Evolutionary conservation across 2,888 invertebrate genomes (phyloP).

Genomic region (Parnassius orleans): DNA sequence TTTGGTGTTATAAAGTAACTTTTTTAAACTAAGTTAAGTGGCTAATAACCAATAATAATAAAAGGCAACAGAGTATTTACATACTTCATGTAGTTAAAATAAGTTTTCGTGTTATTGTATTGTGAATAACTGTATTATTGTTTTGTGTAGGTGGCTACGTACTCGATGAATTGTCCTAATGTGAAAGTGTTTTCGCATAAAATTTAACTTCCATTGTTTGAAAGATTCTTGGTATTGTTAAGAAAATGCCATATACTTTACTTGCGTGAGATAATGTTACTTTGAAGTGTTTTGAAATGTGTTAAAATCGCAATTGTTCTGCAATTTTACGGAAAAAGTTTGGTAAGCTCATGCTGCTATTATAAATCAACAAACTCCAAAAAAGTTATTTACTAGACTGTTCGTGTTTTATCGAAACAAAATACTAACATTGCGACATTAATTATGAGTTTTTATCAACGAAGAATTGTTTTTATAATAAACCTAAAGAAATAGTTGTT

Average conservation of each 20-base stretch:
- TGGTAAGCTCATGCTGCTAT: constrained; percentile 28
- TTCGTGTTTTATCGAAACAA: too few species aligned
- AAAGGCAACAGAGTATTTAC: constrained; percentile 28
- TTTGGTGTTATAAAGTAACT: constrained; percentile 35
- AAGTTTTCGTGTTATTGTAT: constrained; percentile 45
- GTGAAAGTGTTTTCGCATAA: constrained; percentile 79
- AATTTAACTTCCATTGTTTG: constrained; percentile 78
- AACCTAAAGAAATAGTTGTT: too few species aligned
- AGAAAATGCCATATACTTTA: constrained; percentile 55
- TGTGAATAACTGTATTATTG: constrained; percentile 69
- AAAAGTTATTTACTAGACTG: constrained; percentile 8
- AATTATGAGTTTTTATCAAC: too few species aligned
- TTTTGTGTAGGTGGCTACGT: constrained; percentile 75
- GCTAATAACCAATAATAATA: constrained; percentile 21
- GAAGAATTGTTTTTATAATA: too few species aligned
- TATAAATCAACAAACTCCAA: constrained; percentile 29
- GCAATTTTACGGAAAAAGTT: constrained; percentile 16
- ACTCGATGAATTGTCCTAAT: constrained; percentile 60
- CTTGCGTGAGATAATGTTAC: constrained; percentile 53
- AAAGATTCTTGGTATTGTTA: constrained; percentile 66
- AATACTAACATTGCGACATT: too few species aligned
- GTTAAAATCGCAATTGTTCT: constrained; percentile 31
- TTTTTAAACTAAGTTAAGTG: constrained; percentile 44
- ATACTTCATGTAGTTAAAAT: constrained; percentile 27
- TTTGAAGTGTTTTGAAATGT: constrained; percentile 47